Evolutionary conservation across 2,797 vertebrate genomes (phyloP).

Genomic region (Hoplostethus mediterraneus): DNA sequence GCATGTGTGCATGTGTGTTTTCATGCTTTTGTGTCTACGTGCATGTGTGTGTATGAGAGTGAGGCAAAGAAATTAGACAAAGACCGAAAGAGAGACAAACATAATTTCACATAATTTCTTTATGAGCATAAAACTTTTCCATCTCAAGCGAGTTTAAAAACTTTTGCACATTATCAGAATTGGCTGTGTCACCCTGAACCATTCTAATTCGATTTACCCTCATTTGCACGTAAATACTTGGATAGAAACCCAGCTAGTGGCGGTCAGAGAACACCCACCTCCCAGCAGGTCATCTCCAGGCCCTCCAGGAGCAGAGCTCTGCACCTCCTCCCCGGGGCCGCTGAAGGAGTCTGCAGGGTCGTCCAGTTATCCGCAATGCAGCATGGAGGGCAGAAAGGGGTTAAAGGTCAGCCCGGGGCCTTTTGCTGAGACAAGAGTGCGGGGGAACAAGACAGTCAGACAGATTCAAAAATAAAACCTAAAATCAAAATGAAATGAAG

Average conservation of each 20-base stretch:
- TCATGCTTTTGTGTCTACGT: no score
- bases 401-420: slow-evolving; percentile 71
- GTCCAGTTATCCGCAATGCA: slow-evolving; percentile 76
- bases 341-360: slow-evolving; percentile 90
- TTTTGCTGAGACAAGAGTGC: slow-evolving; percentile 56
- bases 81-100: no score
- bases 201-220: not conserved
- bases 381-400: slow-evolving; percentile 80
- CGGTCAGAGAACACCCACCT: slow-evolving; percentile 81
- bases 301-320: slow-evolving; percentile 86
- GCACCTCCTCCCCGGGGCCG: slow-evolving; percentile 85
- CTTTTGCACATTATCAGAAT: not conserved
- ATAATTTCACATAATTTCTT: slow-evolving; percentile 14
- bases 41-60: not conserved
- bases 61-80: no score
- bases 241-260: not conserved
- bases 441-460: slow-evolving; percentile 29
- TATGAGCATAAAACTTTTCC: slow-evolving; percentile 38
- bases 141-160: not conserved
- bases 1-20: no score
- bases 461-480: not conserved
- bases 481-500: not conserved
- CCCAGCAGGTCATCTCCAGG: slow-evolving; percentile 93
- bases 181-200: not conserved
- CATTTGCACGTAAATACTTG: not conserved